Evolutionary conservation across 2,888 invertebrate species (phyloP).

Genomic region (Parelbella ahira): DNA sequence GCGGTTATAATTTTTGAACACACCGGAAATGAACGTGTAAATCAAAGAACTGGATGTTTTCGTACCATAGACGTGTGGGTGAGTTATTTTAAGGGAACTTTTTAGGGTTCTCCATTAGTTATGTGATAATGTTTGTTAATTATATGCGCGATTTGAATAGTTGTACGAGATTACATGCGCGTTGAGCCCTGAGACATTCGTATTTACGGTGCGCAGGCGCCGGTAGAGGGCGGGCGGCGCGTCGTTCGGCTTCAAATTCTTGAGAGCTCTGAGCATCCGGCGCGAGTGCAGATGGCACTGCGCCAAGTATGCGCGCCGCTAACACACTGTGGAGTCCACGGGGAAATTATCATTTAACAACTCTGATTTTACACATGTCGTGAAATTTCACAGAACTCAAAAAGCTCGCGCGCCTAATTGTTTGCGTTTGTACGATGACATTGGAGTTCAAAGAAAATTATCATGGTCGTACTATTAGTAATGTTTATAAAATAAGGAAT

Average conservation of each 20-base stretch:
- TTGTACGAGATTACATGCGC: no score
- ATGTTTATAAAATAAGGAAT: no score
- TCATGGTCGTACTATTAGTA: conserved; percentile 27
- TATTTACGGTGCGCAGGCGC: conserved; percentile 25
- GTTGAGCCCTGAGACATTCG: conserved; percentile 20
- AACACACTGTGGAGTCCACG: conserved; percentile 54
- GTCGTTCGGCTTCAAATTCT: conserved; percentile 35
- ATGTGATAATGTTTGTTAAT: conserved; percentile 6
- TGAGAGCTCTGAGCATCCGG: conserved; percentile 52
- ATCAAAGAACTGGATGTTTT: conserved; percentile 10
- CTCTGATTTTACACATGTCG: conserved; percentile 40
- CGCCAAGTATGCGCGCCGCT: conserved; percentile 49
- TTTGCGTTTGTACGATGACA: conserved; percentile 37
- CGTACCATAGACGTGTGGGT: conserved; percentile 9
- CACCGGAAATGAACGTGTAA: conserved; percentile 17
- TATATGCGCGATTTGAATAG: conserved; percentile 2
- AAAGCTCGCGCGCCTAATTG: conserved; percentile 33
- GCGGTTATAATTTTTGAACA: conserved; percentile 19
- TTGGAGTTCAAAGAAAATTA: conserved; percentile 35
- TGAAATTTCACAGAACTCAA: conserved; percentile 39
- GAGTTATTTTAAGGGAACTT: conserved; percentile 10
- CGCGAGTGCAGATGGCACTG: conserved; percentile 58
- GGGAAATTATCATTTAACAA: conserved; percentile 46
- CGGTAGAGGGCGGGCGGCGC: conserved; percentile 26
- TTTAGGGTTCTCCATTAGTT: background rate